Evolutionary conservation across 2,113 vertebrate genomes (phyloP).

Genomic region (Rhombomys opimus): DNA sequence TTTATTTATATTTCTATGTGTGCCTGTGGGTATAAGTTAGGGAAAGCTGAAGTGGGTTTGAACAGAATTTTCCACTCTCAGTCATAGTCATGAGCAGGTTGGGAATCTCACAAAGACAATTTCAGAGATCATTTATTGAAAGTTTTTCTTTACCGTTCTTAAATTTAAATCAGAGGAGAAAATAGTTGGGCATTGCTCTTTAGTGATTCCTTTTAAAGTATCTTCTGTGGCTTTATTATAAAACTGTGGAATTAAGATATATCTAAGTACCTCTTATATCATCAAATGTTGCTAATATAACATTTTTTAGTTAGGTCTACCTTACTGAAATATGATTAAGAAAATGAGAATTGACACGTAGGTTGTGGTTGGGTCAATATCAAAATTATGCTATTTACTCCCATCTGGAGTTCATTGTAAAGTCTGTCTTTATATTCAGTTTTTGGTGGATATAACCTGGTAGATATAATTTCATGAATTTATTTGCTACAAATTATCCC

Average conservation of each 20-base stretch:
- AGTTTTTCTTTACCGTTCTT: background rate
- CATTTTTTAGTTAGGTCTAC: background rate
- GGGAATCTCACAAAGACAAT: background rate
- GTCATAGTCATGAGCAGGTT: background rate
- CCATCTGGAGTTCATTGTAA: background rate
- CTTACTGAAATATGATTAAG: background rate
- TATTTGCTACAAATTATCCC: constrained; percentile 19
- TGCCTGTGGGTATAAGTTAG: background rate
- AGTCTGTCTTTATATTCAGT: background rate
- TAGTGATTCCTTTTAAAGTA: background rate
- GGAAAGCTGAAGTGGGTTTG: constrained; percentile 1
- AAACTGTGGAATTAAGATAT: background rate
- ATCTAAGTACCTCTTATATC: background rate
- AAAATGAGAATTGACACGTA: background rate
- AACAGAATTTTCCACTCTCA: background rate
- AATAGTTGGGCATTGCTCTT: background rate
- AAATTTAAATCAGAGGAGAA: constrained; percentile 17
- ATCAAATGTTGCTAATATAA: background rate
- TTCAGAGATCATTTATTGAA: background rate
- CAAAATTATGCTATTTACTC: background rate
- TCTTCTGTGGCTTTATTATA: background rate
- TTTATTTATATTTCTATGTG: background rate
- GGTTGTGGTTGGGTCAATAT: background rate
- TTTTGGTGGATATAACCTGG: constrained; percentile 35
- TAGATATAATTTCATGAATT: background rate